These are phyloP conservation scores for Dryadula phaetusa DNA, from an alignment of 2,888 invertebrate species.

Conservation along the genomic window DNA sequence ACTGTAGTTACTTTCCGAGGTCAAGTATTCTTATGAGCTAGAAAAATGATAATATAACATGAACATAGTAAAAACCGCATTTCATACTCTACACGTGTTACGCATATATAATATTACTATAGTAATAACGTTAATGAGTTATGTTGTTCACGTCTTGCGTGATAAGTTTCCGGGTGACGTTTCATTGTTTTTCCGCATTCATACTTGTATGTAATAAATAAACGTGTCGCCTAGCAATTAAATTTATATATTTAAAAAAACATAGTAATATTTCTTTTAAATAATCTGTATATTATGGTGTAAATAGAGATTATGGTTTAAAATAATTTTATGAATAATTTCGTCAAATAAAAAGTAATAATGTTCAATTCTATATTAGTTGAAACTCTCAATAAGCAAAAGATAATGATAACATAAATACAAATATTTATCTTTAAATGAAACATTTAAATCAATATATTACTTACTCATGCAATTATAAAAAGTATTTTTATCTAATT, in stretches of 20 bases:
- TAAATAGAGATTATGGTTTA: no score
- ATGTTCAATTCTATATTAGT: no score
- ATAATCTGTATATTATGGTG: no score
- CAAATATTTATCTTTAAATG: no score
- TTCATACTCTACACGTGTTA: background rate
- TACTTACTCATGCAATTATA: no score
- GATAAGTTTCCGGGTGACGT: slow-evolving; percentile 14
- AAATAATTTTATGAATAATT: no score
- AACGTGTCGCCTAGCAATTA: background rate
- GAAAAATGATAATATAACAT: background rate
- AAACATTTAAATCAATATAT: no score
- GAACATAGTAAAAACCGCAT: slow-evolving; percentile 1
- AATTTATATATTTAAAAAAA: background rate
- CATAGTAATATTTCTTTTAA: background rate
- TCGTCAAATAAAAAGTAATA: no score
- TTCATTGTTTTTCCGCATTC: background rate
- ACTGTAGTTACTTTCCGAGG: background rate
- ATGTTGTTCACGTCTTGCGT: background rate
- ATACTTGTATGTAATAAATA: background rate
- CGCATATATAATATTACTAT: slow-evolving; percentile 14
- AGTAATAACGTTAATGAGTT: background rate
- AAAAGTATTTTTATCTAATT: no score
- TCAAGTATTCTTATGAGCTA: background rate
- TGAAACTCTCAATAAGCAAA: no score
- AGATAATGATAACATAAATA: no score